A percentile compares a stretch with the other conserved stretches of the same genome.
Evolutionary conservation across 2,113 vertebrate genomes (phyloP).

Genomic region (Eulemur rufifrons): DNA sequence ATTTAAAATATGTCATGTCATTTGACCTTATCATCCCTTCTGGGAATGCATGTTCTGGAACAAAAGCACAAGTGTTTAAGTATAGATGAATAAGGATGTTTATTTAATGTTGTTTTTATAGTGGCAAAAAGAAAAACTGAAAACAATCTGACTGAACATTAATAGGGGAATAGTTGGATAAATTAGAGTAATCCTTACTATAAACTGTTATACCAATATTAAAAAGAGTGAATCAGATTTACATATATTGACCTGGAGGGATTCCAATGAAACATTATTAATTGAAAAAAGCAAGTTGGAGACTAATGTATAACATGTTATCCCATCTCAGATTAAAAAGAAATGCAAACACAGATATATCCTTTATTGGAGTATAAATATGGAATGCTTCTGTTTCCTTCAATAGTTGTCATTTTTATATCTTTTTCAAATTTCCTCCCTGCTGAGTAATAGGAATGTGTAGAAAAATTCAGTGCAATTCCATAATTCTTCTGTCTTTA

Average conservation of each 20-base stretch:
- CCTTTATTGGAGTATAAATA: not conserved
- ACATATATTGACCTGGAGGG: no score
- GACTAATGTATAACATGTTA: no score
- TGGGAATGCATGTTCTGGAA: not conserved
- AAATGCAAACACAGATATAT: no score
- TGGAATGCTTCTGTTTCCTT: slow-evolving; percentile 12
- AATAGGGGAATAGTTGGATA: not conserved
- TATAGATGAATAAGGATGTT: not conserved
- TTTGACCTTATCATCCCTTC: not conserved
- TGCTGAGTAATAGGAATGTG: not conserved
- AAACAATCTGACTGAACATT: not conserved
- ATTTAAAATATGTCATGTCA: not conserved
- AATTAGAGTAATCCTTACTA: not conserved
- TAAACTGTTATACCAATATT: slow-evolving; percentile 13
- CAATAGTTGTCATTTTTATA: not conserved
- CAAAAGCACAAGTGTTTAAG: not conserved
- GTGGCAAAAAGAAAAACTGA: not conserved
- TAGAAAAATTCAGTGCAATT: not conserved
- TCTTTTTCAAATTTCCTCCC: not conserved
- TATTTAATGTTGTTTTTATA: not conserved
- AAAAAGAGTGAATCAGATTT: not conserved
- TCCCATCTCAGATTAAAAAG: no score
- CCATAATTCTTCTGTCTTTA: not conserved
- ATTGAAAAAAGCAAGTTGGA: no score
- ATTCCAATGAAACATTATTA: no score